Percentiles rank a stretch among this genome's conserved stretches.
These are phyloP conservation scores for Zoroaster sp. DNA, from an alignment of 53 echinoderm and acorn worm genomes.

Conservation along the genomic window DNA sequence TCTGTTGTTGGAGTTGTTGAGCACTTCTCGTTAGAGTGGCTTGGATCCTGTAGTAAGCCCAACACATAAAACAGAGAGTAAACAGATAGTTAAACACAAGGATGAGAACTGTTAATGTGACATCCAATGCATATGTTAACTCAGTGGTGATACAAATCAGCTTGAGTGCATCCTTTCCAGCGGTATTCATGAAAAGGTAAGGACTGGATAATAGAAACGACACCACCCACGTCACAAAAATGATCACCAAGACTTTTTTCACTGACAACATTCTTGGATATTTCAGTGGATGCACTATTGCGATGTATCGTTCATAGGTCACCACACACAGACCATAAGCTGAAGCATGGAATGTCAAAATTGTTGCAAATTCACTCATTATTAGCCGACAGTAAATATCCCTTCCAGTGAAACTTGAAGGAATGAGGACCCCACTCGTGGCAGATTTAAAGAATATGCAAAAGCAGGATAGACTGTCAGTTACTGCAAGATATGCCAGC, in stretches of 20 bases:
- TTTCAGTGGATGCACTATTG: not conserved
- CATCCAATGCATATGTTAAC: not conserved
- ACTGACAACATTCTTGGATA: not conserved
- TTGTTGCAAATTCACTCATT: not conserved
- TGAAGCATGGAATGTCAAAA: not conserved
- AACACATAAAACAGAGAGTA: not conserved
- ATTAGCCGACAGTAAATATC: not conserved
- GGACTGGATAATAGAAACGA: not conserved
- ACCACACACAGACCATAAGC: not conserved
- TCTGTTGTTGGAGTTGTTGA: not conserved
- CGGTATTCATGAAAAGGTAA: not conserved
- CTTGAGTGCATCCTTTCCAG: not conserved
- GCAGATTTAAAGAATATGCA: not conserved
- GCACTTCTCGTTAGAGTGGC: not conserved
- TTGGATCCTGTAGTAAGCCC: slow-evolving; percentile 32
- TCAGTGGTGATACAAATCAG: not conserved
- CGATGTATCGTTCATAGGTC: not conserved
- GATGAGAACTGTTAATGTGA: not conserved
- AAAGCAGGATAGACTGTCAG: not conserved
- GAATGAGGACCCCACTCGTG: not conserved
- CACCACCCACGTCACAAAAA: slow-evolving; percentile 5
- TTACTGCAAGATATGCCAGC: not conserved
- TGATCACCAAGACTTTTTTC: not conserved
- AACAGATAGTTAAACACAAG: not conserved
- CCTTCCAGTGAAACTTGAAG: not conserved